Conservation (phyloP, 2,888 invertebrate species). For the Lasioglossum villosulum region DNA sequence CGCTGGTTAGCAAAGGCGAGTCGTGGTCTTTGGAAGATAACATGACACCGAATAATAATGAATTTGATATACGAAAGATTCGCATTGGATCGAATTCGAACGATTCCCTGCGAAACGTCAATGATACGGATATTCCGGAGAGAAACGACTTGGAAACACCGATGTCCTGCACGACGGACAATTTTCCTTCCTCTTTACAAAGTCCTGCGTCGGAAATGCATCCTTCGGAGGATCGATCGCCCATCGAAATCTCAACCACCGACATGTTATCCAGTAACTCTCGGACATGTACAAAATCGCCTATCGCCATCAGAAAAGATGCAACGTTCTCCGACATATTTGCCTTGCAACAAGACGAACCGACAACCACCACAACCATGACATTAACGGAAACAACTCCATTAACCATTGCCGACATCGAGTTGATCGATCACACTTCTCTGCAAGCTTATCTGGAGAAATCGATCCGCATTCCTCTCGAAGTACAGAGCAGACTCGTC, state of each 20-base stretch:
- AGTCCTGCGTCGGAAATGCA: conserved; percentile 74
- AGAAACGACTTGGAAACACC: conserved; percentile 72
- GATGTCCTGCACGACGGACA: conserved; percentile 83
- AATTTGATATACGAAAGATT: conserved; percentile 52
- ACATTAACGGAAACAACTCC: conserved; percentile 35
- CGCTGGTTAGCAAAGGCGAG: conserved; percentile 86
- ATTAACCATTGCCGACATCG: conserved; percentile 79
- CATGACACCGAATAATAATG: conserved; percentile 79
- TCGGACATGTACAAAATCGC: conserved; percentile 20
- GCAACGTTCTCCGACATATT: conserved; percentile 43
- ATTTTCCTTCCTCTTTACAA: conserved; percentile 76
- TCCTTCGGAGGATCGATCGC: conserved; percentile 73
- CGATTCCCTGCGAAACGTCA: neutral
- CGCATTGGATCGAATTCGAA: conserved; percentile 19
- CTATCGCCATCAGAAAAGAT: conserved; percentile 17
- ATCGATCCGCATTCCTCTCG: conserved; percentile 89
- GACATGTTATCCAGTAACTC: conserved; percentile 55
- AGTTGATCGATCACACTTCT: conserved; percentile 81
- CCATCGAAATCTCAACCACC: conserved; percentile 67
- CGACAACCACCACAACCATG: neutral
- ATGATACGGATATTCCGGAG: neutral
- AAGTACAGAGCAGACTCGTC: conserved; percentile 89
- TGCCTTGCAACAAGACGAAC: conserved; percentile 4
- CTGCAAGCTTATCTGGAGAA: conserved; percentile 87
- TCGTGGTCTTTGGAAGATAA: conserved; percentile 85